These are phyloP conservation scores for Procavia capensis DNA, from an alignment of 2,113 vertebrate species.

Conservation along the genomic window DNA sequence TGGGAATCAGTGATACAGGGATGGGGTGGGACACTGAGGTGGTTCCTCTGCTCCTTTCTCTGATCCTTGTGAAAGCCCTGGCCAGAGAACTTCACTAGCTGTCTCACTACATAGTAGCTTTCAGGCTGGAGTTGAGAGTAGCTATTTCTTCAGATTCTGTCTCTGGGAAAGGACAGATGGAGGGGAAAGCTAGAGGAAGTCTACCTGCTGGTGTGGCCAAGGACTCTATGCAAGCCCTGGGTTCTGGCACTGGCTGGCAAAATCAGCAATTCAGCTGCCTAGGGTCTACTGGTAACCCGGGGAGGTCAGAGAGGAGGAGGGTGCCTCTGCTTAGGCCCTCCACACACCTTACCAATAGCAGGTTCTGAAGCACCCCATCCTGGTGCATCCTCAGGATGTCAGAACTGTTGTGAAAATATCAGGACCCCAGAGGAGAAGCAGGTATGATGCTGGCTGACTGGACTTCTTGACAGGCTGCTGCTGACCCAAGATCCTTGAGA, in stretches of 20 bases:
- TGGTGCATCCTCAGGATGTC: accelerated
- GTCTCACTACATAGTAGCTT: neutral
- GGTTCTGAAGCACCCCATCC: neutral
- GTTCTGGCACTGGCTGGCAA: accelerated
- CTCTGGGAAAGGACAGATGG: neutral
- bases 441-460: neutral
- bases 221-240: accelerated
- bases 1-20: neutral
- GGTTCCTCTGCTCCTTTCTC: neutral
- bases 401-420: too few relatives aligned
- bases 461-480: neutral
- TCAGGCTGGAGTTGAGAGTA: neutral
- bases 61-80: accelerated
- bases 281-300: accelerated
- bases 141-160: neutral
- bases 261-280: accelerated
- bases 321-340: neutral
- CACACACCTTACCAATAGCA: neutral
- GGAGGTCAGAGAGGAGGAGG: accelerated
- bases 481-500: neutral
- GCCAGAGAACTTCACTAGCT: neutral
- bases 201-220: too few relatives aligned
- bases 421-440: neutral
- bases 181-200: too few relatives aligned
- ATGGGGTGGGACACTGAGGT: neutral